A percentile compares a stretch with the other conserved stretches of the same genome.
These are phyloP conservation scores for Ianthella basta DNA, from an alignment of 37 sponge, comb jelly and placozoan genomes.

Conservation along the genomic window DNA sequence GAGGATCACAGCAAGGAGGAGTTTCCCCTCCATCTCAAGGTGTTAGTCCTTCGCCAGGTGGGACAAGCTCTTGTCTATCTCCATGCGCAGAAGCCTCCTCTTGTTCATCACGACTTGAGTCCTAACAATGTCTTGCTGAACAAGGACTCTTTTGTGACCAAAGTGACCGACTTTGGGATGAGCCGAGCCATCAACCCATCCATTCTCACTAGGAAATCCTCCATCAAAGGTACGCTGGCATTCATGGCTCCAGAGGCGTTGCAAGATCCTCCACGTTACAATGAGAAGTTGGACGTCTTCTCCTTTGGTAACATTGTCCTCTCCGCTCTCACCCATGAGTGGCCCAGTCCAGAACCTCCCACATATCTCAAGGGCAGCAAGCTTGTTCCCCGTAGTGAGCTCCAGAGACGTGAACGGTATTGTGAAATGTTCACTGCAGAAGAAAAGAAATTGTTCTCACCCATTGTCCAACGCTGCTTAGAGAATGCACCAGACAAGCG, in stretches of 20 bases:
- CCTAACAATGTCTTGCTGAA: slow-evolving; percentile 1
- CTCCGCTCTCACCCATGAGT: slow-evolving; percentile 6
- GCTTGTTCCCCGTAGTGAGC: background rate
- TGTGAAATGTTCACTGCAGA: background rate
- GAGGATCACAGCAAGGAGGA: too few species aligned
- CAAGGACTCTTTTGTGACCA: background rate
- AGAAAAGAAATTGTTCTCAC: background rate
- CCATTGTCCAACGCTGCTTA: background rate
- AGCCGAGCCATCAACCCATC: background rate
- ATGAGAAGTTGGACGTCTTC: background rate
- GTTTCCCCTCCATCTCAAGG: background rate
- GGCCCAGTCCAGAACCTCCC: background rate
- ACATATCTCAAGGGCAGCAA: background rate
- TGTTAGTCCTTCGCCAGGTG: background rate
- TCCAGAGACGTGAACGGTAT: background rate
- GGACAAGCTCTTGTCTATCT: background rate
- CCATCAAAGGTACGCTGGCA: background rate
- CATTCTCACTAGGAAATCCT: background rate
- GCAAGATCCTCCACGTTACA: background rate
- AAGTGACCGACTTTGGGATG: slow-evolving; percentile 5
- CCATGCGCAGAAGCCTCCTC: background rate
- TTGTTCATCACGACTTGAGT: background rate
- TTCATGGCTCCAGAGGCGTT: background rate
- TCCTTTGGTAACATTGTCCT: background rate
- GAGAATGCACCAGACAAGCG: background rate